Percentiles rank a stretch among this genome's conserved stretches.
Evolutionary conservation across 1,140 invertebrate species (phyloP).

Genomic region (Anoplophora glabripennis): DNA sequence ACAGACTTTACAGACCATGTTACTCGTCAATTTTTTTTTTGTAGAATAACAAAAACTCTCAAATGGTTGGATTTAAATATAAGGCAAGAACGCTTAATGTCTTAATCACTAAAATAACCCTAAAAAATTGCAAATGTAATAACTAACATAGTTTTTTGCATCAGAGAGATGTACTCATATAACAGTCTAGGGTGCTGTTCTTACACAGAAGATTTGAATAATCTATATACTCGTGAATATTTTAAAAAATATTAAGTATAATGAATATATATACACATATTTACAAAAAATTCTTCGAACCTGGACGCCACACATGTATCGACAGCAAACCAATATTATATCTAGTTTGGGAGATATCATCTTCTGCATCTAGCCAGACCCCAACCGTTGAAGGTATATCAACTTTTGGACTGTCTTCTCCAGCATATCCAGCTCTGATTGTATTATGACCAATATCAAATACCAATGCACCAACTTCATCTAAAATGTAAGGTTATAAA

Average conservation of each 20-base stretch:
- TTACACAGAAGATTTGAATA: too few species aligned
- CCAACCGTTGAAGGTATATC: slow-evolving; percentile 79
- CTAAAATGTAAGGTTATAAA: slow-evolving; percentile 44
- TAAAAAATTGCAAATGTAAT: too few species aligned
- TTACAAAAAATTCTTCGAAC: slow-evolving; percentile 14
- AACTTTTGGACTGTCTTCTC: slow-evolving; percentile 84
- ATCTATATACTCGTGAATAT: too few species aligned
- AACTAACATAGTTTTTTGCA: too few species aligned
- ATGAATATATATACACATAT: background rate
- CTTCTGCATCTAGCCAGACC: slow-evolving; percentile 59
- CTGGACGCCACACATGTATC: slow-evolving; percentile 49
- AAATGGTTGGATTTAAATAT: too few species aligned
- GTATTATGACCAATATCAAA: slow-evolving; percentile 72
- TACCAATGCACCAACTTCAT: slow-evolving; percentile 78
- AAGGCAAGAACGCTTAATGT: too few species aligned
- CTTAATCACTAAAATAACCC: too few species aligned
- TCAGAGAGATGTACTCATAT: too few species aligned
- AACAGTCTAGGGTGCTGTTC: too few species aligned
- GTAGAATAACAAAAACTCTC: too few species aligned
- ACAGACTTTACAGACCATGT: too few species aligned
- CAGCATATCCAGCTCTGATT: slow-evolving; percentile 76
- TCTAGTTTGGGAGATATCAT: slow-evolving; percentile 51
- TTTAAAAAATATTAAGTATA: background rate
- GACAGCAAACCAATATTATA: slow-evolving; percentile 64
- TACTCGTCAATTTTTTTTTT: too few species aligned